Evolutionary conservation across 1,140 invertebrate genomes (phyloP), one percentile per base, ranked within the genome.

Genomic region (Chrysopa pallens): DNA sequence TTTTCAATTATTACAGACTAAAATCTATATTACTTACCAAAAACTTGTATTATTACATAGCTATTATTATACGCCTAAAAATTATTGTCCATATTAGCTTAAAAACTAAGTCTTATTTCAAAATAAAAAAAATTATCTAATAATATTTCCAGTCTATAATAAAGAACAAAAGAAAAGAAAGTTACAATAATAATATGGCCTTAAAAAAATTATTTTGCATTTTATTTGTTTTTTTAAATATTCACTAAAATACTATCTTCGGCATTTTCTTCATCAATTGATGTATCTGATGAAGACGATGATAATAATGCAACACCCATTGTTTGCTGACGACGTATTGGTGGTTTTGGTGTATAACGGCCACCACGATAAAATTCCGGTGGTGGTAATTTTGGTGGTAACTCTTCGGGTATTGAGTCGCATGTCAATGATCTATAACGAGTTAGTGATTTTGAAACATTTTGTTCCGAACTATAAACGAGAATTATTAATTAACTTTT

Each of bases 341-440:
- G 54, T 6, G 50, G 40, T 9, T 50, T 43, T 35, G 52, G 47
- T 35, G 50, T 45, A 27, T 31, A 37, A 55, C n/a, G 57, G 47
- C 38, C 54, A 47, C 36, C 52, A 6, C n/a, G 31, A 48, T 1
- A 51, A 48, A 1, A 48, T 52, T 11, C 49, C 48, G n/a, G 46
- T 53, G 14, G 47, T 49, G 36, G 43, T 46, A 31, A 41, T 42
- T 12, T 29, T 11, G 13, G 28, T 15, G 40, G n/a, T 11, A 23
- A 31, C 46, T 61, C 59, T 48, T 61, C 59, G 7, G 56, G 59
- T 23, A 61, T 61, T 17, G 52, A 54, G 43, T 59, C 54, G 40
- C 53, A 46, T 6, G 52, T 58, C 44, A 61, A 53, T 28, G 57
- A 58, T 42, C 59, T 59, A 46, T 8, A 49, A 14, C 28, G 8